Percentiles rank a stretch among this genome's conserved stretches.
Conservation (phyloP, 2,113 vertebrate genomes). For the Chionis minor region DNA sequence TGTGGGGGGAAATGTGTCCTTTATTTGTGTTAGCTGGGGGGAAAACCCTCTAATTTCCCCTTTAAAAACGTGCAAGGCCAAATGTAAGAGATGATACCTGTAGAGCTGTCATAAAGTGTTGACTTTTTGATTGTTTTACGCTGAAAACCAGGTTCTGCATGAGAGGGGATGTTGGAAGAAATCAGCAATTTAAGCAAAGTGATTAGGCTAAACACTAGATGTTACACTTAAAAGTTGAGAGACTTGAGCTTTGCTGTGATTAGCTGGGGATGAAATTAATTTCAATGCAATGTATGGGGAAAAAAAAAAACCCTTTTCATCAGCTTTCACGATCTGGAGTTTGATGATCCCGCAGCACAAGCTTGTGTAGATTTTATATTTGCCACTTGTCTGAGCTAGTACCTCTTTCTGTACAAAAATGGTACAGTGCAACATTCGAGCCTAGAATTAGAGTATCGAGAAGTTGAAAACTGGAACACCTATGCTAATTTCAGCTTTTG, state of each 20-base stretch:
- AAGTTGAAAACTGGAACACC: background rate
- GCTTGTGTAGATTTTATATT: background rate
- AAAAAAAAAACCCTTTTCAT: background rate
- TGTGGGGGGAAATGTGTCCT: background rate
- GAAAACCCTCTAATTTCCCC: background rate
- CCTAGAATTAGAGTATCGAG: background rate
- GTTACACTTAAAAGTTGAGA: background rate
- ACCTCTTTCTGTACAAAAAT: background rate
- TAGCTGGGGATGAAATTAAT: background rate
- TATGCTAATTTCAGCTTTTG: background rate
- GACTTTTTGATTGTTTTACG: background rate
- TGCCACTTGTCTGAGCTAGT: background rate
- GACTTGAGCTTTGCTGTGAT: background rate
- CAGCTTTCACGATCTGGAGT: background rate
- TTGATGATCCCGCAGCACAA: background rate
- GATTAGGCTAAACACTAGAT: background rate
- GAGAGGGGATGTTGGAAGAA: background rate
- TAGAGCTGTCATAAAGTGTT: background rate
- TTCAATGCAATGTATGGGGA: background rate
- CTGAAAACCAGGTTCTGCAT: background rate
- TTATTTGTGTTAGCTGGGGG: background rate
- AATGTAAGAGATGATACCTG: background rate
- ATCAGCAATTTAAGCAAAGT: background rate
- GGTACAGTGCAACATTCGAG: accelerated
- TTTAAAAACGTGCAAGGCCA: background rate